Conservation (phyloP, 35 echinoderm and acorn worm species). For the Heliocidaris tuberculata region DNA sequence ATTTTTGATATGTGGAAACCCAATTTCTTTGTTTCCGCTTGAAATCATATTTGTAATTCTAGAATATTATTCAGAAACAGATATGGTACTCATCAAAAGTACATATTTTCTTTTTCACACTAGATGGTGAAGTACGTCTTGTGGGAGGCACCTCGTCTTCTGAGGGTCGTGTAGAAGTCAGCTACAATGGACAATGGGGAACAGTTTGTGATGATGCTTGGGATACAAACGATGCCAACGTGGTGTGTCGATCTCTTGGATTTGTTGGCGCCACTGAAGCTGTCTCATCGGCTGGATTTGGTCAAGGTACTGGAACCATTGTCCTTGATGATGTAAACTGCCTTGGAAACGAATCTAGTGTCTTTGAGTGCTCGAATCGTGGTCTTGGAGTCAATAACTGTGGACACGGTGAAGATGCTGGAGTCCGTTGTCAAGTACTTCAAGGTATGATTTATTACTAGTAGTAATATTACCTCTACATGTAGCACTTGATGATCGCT, state of each 20-base stretch:
- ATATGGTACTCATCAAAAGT: too few species aligned
- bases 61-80: too few species aligned
- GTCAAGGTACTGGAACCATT: background rate
- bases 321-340: too few species aligned
- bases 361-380: background rate
- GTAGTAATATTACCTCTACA: too few species aligned
- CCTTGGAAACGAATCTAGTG: background rate
- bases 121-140: background rate
- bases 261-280: background rate
- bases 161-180: background rate
- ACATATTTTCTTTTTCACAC: too few species aligned
- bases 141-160: background rate
- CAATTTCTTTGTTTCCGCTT: too few species aligned
- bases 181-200: slow-evolving; percentile 1
- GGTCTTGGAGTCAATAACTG: background rate
- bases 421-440: too few species aligned
- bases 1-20: too few species aligned
- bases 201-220: slow-evolving; percentile 3
- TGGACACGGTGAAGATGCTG: too few species aligned
- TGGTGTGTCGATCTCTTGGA: background rate
- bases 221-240: background rate
- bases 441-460: too few species aligned
- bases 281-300: background rate
- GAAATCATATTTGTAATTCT: too few species aligned
- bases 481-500: too few species aligned